Evolutionary conservation across 1,140 invertebrate species (phyloP).

Genomic region (Platorchestia sp.): DNA sequence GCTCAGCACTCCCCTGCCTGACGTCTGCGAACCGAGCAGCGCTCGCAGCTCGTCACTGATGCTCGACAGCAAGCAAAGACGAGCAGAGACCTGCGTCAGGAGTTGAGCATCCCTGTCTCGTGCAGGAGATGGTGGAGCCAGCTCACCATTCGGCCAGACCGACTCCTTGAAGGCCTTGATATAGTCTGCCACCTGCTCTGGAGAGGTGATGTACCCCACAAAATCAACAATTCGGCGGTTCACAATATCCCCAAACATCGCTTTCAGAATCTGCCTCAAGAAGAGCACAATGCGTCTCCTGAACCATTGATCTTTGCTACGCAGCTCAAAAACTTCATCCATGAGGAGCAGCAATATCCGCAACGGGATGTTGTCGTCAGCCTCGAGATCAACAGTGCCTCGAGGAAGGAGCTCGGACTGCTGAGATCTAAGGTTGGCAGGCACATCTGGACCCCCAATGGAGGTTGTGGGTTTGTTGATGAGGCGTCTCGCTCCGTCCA

Average conservation of each 20-base stretch:
- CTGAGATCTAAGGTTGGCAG: neutral
- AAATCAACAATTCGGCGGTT: slow-evolving; percentile 92
- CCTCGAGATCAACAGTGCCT: slow-evolving; percentile 70
- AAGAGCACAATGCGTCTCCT: slow-evolving; percentile 84
- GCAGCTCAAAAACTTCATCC: slow-evolving; percentile 93
- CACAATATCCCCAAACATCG: slow-evolving; percentile 82
- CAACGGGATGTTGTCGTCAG: slow-evolving; percentile 86
- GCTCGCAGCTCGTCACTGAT: slow-evolving; percentile 86
- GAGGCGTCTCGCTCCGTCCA: slow-evolving; percentile 78
- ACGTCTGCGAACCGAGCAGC: slow-evolving; percentile 92
- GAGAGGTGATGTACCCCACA: slow-evolving; percentile 89
- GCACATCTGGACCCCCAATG: neutral
- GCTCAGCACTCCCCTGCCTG: slow-evolving; percentile 85
- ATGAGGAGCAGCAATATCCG: slow-evolving; percentile 87
- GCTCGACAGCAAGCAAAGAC: slow-evolving; percentile 64
- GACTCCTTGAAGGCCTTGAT: slow-evolving; percentile 83
- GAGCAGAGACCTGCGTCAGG: slow-evolving; percentile 60
- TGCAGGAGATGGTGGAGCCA: slow-evolving; percentile 54
- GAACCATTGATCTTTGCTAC: slow-evolving; percentile 90
- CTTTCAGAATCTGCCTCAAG: slow-evolving; percentile 82
- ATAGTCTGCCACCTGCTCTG: slow-evolving; percentile 87
- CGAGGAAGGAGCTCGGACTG: neutral
- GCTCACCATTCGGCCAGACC: slow-evolving; percentile 63
- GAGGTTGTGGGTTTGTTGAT: slow-evolving; percentile 52
- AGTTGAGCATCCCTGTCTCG: slow-evolving; percentile 60